Conservation (phyloP, 2,888 invertebrate genomes). For the Phyto melanocephala region DNA sequence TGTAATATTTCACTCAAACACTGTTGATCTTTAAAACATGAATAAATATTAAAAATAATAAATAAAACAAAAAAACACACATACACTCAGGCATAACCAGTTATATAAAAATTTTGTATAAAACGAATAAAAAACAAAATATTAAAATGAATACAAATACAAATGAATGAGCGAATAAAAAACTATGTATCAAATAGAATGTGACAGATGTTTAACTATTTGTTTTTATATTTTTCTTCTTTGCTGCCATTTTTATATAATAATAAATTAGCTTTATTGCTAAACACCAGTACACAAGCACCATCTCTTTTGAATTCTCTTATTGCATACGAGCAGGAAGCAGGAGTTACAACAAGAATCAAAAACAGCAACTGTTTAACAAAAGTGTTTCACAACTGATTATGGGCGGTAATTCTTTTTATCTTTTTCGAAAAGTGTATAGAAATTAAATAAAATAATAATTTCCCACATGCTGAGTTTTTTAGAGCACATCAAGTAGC, state of each 20-base stretch:
- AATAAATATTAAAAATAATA: slow-evolving; percentile 14
- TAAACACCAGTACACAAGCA: slow-evolving; percentile 14
- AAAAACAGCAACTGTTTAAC: slow-evolving; percentile 8
- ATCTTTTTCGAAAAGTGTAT: neutral
- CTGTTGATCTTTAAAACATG: slow-evolving; percentile 35
- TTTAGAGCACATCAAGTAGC: neutral
- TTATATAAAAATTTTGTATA: neutral
- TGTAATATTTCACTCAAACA: neutral
- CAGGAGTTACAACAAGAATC: neutral
- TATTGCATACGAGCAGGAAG: slow-evolving; percentile 1
- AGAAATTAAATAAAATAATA: neutral
- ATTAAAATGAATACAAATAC: too few species aligned
- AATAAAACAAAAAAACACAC: neutral
- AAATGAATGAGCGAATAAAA: neutral
- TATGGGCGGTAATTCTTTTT: neutral
- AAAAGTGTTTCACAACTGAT: slow-evolving; percentile 3
- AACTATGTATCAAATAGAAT: slow-evolving; percentile 16
- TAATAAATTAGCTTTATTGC: slow-evolving; percentile 62
- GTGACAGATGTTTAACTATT: slow-evolving; percentile 62
- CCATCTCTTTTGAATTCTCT: neutral
- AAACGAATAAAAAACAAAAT: neutral
- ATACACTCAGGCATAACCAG: neutral
- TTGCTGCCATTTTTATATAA: slow-evolving; percentile 28
- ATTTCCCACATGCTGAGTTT: slow-evolving; percentile 29
- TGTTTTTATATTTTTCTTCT: slow-evolving; percentile 10